Percentiles rank a stretch among this genome's conserved stretches.
Evolutionary conservation across 2,888 invertebrate genomes (phyloP).

Genomic region (Melikaiella ostensackeni): DNA sequence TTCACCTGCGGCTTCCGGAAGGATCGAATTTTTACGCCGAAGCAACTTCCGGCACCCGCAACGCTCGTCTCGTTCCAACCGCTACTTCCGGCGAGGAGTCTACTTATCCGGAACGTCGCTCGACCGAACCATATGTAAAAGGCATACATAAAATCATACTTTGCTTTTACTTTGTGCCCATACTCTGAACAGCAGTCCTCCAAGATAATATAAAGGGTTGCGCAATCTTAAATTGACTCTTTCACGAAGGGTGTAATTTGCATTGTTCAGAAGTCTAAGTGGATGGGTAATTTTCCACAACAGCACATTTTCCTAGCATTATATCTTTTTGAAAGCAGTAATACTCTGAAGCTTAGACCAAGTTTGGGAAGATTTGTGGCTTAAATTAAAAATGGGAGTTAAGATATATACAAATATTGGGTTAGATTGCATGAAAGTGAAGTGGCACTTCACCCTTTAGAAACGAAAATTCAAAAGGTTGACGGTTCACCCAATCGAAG

Average conservation of each 20-base stretch:
- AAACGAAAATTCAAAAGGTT: neutral
- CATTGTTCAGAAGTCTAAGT: conserved; percentile 3
- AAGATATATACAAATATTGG: no score
- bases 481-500: neutral
- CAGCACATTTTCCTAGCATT: neutral
- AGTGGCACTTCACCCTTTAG: neutral
- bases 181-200: conserved; percentile 5
- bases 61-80: conserved; percentile 26
- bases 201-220: conserved; percentile 5
- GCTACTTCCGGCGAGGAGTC: conserved; percentile 36
- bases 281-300: neutral
- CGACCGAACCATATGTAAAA: conserved; percentile 24
- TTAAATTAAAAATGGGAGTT: no score
- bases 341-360: no score
- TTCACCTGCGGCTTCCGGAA: conserved; percentile 47
- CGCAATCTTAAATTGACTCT: neutral
- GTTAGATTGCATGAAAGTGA: neutral
- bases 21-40: conserved; percentile 44
- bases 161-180: conserved; percentile 1
- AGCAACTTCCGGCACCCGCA: conserved; percentile 29
- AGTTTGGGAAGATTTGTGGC: no score
- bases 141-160: conserved; percentile 20
- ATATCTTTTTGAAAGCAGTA: neutral
- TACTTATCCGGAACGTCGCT: conserved; percentile 30
- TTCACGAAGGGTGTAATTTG: neutral